Percentiles rank a stretch among this genome's conserved stretches.
phyloP scores from a whole-genome alignment of 2,113 vertebrate species.

The Reinhardtius hippoglossoides region DNA sequence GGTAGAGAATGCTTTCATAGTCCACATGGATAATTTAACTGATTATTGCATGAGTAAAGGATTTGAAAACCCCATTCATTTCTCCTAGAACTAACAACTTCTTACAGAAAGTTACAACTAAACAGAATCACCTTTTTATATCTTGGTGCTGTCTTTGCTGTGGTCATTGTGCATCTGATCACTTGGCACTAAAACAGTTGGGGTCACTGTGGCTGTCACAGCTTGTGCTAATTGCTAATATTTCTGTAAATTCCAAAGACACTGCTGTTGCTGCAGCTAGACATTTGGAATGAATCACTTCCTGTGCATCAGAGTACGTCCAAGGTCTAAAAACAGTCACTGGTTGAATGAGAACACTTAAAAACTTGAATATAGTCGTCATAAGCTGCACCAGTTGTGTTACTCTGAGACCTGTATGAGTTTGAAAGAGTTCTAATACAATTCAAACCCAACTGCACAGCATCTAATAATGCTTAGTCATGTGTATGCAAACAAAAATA shows the following conservation, averaged over 20 bases:
- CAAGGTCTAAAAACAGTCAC: too few species aligned
- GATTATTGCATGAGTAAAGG: neutral
- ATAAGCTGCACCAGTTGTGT: too few species aligned
- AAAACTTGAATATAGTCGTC: too few species aligned
- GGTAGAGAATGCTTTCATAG: constrained; percentile 1
- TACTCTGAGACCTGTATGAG: too few species aligned
- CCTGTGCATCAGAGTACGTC: too few species aligned
- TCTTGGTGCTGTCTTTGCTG: neutral
- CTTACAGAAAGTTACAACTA: neutral
- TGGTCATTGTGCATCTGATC: neutral
- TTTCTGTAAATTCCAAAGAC: neutral
- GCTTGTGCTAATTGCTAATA: neutral
- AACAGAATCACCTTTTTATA: neutral
- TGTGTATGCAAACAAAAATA: neutral
- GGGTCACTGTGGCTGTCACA: neutral
- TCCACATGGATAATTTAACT: constrained; percentile 10
- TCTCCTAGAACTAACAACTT: neutral
- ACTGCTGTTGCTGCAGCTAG: too few species aligned
- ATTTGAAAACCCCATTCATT: neutral
- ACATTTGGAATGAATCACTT: too few species aligned
- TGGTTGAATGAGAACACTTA: too few species aligned
- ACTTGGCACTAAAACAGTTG: neutral
- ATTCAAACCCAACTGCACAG: neutral
- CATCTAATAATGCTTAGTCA: neutral
- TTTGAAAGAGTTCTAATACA: too few species aligned